These are phyloP conservation scores for Lepetodrilus schrolli DNA, from an alignment of 2,888 invertebrate genomes.

Conservation along the genomic window DNA sequence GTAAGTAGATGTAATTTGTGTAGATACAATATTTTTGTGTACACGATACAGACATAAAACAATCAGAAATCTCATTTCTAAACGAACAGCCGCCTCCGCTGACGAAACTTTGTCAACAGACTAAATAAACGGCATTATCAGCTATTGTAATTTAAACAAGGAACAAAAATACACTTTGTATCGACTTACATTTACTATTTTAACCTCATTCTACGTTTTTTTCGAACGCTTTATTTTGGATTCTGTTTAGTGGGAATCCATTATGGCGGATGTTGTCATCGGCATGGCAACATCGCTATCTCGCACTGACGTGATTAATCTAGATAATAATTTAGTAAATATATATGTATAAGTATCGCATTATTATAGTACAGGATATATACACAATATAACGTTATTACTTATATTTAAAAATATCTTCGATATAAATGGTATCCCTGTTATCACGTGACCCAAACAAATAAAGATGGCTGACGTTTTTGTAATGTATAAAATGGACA, in stretches of 20 bases:
- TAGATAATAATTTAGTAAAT: background rate
- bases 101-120: too few relatives aligned
- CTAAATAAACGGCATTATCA: background rate
- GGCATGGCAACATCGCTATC: conserved; percentile 41
- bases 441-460: conserved; percentile 33
- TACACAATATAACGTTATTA: background rate
- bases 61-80: too few relatives aligned
- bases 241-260: conserved; percentile 28
- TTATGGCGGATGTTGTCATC: conserved; percentile 61
- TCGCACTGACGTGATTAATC: conserved; percentile 16
- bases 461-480: conserved; percentile 34
- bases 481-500: too few relatives aligned
- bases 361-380: too few relatives aligned
- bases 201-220: background rate
- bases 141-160: background rate
- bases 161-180: background rate
- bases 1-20: too few relatives aligned
- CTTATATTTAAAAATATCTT: background rate
- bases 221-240: background rate
- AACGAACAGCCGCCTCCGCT: too few relatives aligned
- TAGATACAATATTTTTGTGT: too few relatives aligned
- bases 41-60: too few relatives aligned
- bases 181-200: background rate
- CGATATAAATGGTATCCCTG: background rate
- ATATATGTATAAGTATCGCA: background rate